A percentile compares a stretch with the other conserved stretches of the same genome.
phyloP scores from a whole-genome alignment of 2,113 vertebrate species.

The Climacteris rufus region DNA sequence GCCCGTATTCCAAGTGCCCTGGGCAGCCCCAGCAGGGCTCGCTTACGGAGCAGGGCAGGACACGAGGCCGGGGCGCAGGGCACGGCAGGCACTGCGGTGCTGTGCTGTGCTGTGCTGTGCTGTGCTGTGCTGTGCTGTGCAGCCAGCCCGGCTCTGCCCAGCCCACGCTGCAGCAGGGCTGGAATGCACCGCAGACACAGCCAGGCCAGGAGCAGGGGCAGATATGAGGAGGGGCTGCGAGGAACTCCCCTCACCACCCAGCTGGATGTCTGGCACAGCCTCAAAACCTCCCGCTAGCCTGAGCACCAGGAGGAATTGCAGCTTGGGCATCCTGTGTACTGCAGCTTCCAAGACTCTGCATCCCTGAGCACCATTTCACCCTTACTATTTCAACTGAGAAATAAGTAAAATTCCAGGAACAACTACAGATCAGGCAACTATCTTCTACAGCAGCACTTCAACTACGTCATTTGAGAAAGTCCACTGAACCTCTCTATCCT shows the following conservation, averaged over 20 bases:
- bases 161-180: rapidly evolving
- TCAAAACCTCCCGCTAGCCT: not conserved
- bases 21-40: not conserved
- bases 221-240: rapidly evolving
- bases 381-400: not conserved
- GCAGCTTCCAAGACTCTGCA: not conserved
- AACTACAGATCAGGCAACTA: rapidly evolving
- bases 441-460: not conserved
- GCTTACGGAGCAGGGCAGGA: rapidly evolving
- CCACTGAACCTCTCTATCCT: rapidly evolving
- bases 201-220: not conserved
- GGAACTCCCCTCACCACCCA: rapidly evolving
- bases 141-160: not conserved
- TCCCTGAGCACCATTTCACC: not conserved
- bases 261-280: rapidly evolving
- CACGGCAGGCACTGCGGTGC: not conserved
- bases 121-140: rapidly evolving
- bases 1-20: rapidly evolving
- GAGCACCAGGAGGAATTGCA: not conserved
- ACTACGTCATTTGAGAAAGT: not conserved
- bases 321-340: rapidly evolving
- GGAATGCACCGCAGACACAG: not conserved
- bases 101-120: rapidly evolving
- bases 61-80: not conserved
- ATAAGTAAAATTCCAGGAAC: not conserved